Conservation (phyloP, 2,888 invertebrate genomes). For the Dioctria linearis region DNA sequence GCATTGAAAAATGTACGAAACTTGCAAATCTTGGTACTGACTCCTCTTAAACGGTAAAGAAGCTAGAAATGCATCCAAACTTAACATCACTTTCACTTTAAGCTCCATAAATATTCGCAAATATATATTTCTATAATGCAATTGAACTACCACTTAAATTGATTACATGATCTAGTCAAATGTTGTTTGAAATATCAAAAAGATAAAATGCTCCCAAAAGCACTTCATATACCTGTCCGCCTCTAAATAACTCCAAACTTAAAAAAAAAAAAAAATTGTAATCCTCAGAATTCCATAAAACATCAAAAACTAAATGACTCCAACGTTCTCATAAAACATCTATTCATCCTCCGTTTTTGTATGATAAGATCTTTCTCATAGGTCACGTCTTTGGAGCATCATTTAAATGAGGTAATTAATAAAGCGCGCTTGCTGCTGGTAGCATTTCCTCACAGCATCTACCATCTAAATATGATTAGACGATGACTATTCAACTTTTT, state of each 20-base stretch:
- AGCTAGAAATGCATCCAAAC: too few relatives aligned
- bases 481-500: slow-evolving; percentile 44
- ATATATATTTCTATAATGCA: too few relatives aligned
- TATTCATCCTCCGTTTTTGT: background rate
- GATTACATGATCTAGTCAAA: too few relatives aligned
- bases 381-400: slow-evolving; percentile 40
- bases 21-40: too few relatives aligned
- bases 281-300: slow-evolving; percentile 14
- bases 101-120: too few relatives aligned
- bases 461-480: slow-evolving; percentile 10
- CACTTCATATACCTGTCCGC: slow-evolving; percentile 12
- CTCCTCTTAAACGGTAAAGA: too few relatives aligned
- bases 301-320: background rate
- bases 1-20: too few relatives aligned
- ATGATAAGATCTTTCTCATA: slow-evolving; percentile 17
- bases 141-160: too few relatives aligned
- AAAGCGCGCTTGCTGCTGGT: background rate
- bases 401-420: slow-evolving; percentile 46
- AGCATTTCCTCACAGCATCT: slow-evolving; percentile 11
- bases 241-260: background rate
- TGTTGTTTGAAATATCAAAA: background rate
- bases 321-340: background rate
- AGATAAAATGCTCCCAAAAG: background rate
- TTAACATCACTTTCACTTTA: too few relatives aligned
- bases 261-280: background rate